Evolutionary conservation across 2,113 vertebrate species (phyloP).

Genomic region (Crypturellus undulatus): DNA sequence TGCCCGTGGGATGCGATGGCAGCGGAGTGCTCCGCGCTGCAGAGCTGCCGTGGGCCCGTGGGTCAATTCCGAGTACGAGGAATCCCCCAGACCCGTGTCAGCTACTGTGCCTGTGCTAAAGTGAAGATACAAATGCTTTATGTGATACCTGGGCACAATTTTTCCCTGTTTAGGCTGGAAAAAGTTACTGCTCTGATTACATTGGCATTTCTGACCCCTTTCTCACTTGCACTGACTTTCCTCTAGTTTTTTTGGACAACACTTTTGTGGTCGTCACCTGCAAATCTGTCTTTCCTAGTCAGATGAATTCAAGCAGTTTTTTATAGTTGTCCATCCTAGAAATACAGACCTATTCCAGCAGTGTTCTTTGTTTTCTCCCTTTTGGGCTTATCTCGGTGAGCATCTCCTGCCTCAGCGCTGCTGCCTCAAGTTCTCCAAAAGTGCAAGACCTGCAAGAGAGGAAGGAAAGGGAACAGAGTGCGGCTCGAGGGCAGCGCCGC

Average conservation of each 20-base stretch:
- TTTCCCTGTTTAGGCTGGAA: not conserved
- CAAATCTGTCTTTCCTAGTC: not conserved
- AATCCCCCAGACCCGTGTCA: not conserved
- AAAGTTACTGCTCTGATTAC: not conserved
- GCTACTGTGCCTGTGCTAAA: not conserved
- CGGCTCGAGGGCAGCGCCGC: rapidly evolving
- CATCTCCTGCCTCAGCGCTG: not conserved
- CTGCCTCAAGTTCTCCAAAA: not conserved
- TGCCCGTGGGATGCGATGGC: not conserved
- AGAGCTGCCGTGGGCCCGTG: too few species aligned
- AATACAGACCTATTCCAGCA: not conserved
- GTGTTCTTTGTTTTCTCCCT: not conserved
- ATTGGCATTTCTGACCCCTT: not conserved
- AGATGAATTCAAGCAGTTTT: not conserved
- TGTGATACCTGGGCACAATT: not conserved
- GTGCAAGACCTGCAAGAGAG: not conserved
- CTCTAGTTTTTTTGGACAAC: not conserved
- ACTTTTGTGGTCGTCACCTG: not conserved
- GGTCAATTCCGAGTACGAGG: not conserved
- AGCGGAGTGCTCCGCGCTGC: too few species aligned
- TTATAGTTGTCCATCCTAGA: too few species aligned
- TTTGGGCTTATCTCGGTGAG: not conserved
- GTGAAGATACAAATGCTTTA: not conserved
- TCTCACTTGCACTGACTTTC: not conserved
- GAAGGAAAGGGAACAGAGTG: not conserved